Conservation (phyloP, 2,888 invertebrate genomes). For the Icerya purchasi region DNA sequence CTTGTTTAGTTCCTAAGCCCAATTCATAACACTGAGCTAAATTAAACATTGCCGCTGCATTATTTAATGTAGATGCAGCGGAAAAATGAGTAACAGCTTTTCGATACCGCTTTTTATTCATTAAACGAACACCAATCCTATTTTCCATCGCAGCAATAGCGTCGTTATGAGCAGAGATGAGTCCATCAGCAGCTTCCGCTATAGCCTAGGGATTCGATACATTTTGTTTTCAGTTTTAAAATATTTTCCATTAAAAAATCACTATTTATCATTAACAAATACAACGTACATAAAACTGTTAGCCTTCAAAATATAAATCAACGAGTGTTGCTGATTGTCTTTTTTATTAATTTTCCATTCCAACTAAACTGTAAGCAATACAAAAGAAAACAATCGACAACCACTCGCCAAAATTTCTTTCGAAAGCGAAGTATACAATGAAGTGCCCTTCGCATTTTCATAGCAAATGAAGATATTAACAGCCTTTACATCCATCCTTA, state of each 20-base stretch:
- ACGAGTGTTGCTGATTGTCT: no score
- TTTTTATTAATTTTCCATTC: no score
- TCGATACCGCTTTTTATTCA: constrained; percentile 34
- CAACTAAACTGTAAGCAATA: no score
- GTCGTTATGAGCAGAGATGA: constrained; percentile 27
- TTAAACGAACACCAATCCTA: constrained; percentile 34
- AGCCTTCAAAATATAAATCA: background rate
- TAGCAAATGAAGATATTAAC: no score
- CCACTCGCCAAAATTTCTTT: no score
- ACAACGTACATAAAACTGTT: background rate
- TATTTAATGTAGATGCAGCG: constrained; percentile 35
- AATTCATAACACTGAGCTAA: constrained; percentile 45
- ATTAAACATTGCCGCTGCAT: constrained; percentile 41
- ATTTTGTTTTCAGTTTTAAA: background rate
- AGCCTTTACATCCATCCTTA: no score
- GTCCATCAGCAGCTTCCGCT: constrained; percentile 19
- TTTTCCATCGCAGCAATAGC: constrained; percentile 38
- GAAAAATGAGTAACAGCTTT: constrained; percentile 33
- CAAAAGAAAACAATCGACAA: no score
- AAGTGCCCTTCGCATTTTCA: no score
- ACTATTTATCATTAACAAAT: no score
- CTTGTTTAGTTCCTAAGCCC: constrained; percentile 37
- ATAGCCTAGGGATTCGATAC: constrained; percentile 19
- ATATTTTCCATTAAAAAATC: background rate
- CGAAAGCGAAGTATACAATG: no score